phyloP scores from a whole-genome alignment of 1,140 invertebrate species.

The Charaxes varanes region DNA sequence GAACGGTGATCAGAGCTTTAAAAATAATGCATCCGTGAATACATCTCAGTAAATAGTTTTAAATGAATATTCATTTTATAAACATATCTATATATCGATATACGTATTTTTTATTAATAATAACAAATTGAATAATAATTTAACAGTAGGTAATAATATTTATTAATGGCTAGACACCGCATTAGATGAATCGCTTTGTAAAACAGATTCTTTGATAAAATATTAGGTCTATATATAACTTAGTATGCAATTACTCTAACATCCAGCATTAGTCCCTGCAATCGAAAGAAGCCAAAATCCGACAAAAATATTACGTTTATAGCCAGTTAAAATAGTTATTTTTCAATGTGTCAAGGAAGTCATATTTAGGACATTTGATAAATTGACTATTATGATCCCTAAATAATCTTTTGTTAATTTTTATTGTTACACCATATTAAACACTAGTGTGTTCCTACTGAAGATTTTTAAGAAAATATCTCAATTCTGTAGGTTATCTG shows the following conservation, averaged over 20 bases:
- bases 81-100: neutral
- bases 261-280: neutral
- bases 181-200: slow-evolving; percentile 9
- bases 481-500: slow-evolving; percentile 15
- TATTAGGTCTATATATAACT: slow-evolving; percentile 3
- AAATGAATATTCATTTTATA: slow-evolving; percentile 8
- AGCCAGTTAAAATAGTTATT: neutral
- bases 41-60: slow-evolving; percentile 1
- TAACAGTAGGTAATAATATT: slow-evolving; percentile 6
- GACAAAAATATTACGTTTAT: no score
- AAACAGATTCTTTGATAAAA: slow-evolving; percentile 5
- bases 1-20: slow-evolving; percentile 7
- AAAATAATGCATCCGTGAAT: slow-evolving; percentile 5
- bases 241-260: slow-evolving; percentile 3
- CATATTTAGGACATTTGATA: slow-evolving; percentile 15
- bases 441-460: slow-evolving; percentile 5
- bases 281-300: neutral
- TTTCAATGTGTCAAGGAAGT: no score
- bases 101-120: slow-evolving; percentile 6
- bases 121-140: slow-evolving; percentile 18
- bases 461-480: slow-evolving; percentile 15
- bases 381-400: slow-evolving; percentile 23
- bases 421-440: neutral
- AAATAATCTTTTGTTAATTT: slow-evolving; percentile 1
- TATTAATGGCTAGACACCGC: slow-evolving; percentile 16